phyloP scores from a whole-genome alignment of 2,888 invertebrate genomes.

The Callyntrura guangdongensis region DNA sequence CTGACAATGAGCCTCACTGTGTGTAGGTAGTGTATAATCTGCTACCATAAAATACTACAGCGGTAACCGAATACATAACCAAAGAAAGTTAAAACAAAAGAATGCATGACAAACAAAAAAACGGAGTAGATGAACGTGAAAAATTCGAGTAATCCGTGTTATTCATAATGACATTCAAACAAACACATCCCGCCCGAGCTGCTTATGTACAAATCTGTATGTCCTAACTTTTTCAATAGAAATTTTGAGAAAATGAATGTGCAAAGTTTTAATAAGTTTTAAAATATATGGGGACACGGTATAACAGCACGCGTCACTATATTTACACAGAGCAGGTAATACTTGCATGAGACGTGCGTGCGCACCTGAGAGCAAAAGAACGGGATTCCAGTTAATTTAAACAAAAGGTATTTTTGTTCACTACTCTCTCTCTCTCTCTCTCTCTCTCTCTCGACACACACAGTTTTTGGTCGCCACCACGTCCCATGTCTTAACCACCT shows the following conservation, averaged over 20 bases:
- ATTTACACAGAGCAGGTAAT: neutral
- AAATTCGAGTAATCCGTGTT: slow-evolving; percentile 47
- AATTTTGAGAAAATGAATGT: slow-evolving; percentile 51
- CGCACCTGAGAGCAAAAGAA: slow-evolving; percentile 7
- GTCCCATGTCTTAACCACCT: neutral
- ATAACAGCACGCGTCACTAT: neutral
- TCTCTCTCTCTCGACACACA: too few relatives aligned
- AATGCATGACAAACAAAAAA: neutral
- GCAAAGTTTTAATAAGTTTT: slow-evolving; percentile 74
- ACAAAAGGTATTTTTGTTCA: slow-evolving; percentile 28
- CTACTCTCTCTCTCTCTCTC: too few relatives aligned
- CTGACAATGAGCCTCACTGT: neutral
- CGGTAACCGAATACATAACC: neutral
- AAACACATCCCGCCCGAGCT: neutral
- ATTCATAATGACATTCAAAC: slow-evolving; percentile 36
- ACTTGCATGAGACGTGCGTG: neutral
- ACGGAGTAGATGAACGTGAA: neutral
- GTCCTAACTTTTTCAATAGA: slow-evolving; percentile 61
- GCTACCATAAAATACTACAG: neutral
- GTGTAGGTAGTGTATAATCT: neutral
- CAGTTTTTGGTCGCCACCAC: neutral
- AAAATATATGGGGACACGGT: slow-evolving; percentile 46
- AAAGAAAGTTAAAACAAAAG: slow-evolving; percentile 49
- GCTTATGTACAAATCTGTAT: neutral
- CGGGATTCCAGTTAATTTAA: slow-evolving; percentile 38